phyloP scores from a whole-genome alignment of 1,140 invertebrate genomes.

The Drosophila murphyi region DNA sequence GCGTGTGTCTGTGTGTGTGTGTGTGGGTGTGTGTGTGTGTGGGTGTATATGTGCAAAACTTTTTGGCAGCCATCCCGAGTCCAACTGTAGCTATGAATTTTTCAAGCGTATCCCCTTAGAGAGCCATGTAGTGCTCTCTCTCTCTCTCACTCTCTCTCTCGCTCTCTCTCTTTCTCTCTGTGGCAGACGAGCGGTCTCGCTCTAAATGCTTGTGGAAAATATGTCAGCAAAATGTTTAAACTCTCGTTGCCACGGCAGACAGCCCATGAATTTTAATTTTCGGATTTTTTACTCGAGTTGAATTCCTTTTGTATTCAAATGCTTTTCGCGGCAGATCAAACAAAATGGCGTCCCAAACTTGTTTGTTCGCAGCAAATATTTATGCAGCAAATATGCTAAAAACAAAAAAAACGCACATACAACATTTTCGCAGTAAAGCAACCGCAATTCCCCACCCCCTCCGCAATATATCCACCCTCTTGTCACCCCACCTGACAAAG shows the following conservation, averaged over 20 bases:
- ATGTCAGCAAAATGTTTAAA: conserved; percentile 44
- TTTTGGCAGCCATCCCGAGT: conserved; percentile 20
- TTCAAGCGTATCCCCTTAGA: conserved; percentile 49
- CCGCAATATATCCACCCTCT: neutral
- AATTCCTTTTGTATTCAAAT: conserved; percentile 38
- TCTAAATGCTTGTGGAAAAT: conserved; percentile 24
- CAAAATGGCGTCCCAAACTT: conserved; percentile 42
- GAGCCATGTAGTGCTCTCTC: neutral
- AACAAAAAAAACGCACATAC: neutral
- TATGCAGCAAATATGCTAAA: conserved; percentile 8
- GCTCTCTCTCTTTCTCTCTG: neutral
- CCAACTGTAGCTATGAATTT: conserved; percentile 68
- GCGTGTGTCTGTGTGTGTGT: conserved; percentile 6
- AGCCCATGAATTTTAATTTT: conserved; percentile 49
- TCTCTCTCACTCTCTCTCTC: neutral
- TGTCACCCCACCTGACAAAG: neutral
- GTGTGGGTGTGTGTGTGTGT: conserved; percentile 33
- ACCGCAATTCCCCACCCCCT: neutral
- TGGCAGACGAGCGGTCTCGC: neutral
- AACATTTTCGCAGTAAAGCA: no score
- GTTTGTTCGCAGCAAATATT: conserved; percentile 43
- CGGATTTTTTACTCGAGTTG: neutral
- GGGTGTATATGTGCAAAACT: conserved; percentile 46
- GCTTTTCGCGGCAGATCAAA: conserved; percentile 46
- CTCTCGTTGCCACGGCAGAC: conserved; percentile 13